Conservation (phyloP, 2,113 vertebrate genomes). For the Pelmatolapia mariae region DNA sequence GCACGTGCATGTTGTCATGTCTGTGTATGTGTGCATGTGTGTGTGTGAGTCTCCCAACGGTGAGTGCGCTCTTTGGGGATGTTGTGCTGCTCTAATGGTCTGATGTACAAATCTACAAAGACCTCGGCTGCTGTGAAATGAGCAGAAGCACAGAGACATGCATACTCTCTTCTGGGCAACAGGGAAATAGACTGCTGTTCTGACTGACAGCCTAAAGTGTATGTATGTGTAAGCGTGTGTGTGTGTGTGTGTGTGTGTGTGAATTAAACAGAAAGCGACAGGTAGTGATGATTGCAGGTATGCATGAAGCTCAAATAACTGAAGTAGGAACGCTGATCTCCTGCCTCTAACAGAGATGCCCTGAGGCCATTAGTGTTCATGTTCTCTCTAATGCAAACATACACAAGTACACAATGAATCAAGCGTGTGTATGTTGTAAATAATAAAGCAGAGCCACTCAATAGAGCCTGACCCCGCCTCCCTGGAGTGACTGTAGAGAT, state of each 20-base stretch:
- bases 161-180: background rate
- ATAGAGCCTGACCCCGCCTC: background rate
- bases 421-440: background rate
- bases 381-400: background rate
- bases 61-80: constrained; percentile 14
- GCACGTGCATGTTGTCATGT: background rate
- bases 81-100: constrained; percentile 36
- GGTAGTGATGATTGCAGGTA: constrained; percentile 7
- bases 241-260: background rate
- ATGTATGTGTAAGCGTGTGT: background rate
- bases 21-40: background rate
- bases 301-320: constrained; percentile 37
- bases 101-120: constrained; percentile 50
- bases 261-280: background rate
- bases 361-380: background rate
- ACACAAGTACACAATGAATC: background rate
- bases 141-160: constrained; percentile 4
- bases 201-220: constrained; percentile 30
- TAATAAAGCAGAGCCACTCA: background rate
- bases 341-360: constrained; percentile 26
- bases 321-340: constrained; percentile 2
- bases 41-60: background rate
- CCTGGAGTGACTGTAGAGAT: background rate
- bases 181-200: constrained; percentile 21
- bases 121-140: constrained; percentile 17